Evolutionary conservation across 2,113 vertebrate species (phyloP).

Genomic region (Rhegmatorhina hoffmannsi): DNA sequence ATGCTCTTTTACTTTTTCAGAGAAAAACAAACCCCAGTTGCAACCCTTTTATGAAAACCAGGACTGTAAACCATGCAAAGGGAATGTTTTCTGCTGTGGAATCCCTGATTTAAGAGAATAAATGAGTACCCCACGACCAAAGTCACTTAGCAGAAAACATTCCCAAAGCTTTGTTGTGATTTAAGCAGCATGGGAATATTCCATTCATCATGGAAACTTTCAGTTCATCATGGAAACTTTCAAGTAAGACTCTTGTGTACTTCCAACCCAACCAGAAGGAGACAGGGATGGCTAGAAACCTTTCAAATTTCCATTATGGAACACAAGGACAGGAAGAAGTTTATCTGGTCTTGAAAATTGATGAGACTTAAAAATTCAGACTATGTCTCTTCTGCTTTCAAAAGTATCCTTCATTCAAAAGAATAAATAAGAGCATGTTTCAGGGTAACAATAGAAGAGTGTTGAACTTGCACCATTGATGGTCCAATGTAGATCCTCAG

Average conservation of each 20-base stretch:
- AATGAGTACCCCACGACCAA: not conserved
- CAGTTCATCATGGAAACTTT: not conserved
- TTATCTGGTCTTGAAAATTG: not conserved
- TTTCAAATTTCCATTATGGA: not conserved
- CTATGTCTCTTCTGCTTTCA: not conserved
- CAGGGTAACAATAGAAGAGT: not conserved
- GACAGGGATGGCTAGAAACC: not conserved
- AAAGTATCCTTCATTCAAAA: not conserved
- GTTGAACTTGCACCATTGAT: not conserved
- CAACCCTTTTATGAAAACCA: fast-evolving
- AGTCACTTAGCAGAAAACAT: not conserved
- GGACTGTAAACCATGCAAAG: not conserved
- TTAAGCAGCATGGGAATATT: not conserved
- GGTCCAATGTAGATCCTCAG: not conserved
- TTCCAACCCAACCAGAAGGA: not conserved
- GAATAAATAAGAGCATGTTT: not conserved
- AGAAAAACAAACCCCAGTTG: not conserved
- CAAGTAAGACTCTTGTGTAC: not conserved
- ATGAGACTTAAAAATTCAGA: not conserved
- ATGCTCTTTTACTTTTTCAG: not conserved
- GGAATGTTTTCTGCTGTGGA: not conserved
- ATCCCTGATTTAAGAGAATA: not conserved
- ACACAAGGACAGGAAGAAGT: not conserved
- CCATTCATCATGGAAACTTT: not conserved
- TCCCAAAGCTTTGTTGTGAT: not conserved